Conservation (phyloP, 2,113 vertebrate genomes). For the Daubentonia madagascariensis region DNA sequence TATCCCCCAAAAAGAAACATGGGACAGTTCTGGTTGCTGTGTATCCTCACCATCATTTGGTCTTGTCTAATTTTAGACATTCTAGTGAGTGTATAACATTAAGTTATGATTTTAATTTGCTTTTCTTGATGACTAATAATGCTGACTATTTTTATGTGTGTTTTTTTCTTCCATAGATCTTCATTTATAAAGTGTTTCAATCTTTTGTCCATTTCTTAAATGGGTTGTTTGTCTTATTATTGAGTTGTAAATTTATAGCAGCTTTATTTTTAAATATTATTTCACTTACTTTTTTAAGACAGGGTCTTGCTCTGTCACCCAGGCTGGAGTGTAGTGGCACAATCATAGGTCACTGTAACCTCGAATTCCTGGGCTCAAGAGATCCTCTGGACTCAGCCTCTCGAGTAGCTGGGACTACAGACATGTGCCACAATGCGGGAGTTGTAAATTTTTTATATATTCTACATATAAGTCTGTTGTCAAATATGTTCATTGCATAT, state of each 20-base stretch:
- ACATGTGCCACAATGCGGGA: too few relatives aligned
- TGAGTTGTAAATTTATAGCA: neutral
- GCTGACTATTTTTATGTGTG: neutral
- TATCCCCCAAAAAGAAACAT: neutral
- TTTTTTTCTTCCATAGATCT: neutral
- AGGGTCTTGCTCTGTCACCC: too few relatives aligned
- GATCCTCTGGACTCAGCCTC: too few relatives aligned
- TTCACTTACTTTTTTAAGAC: too few relatives aligned
- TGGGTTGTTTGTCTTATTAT: neutral
- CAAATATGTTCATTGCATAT: neutral
- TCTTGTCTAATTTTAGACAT: neutral
- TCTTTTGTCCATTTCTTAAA: neutral
- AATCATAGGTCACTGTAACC: too few relatives aligned
- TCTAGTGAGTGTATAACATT: neutral
- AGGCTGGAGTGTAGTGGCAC: too few relatives aligned
- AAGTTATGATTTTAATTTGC: neutral
- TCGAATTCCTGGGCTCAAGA: too few relatives aligned
- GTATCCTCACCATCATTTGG: rapidly evolving
- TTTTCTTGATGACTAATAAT: neutral
- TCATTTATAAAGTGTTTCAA: neutral
- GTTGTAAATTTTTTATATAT: neutral
- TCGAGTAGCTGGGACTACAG: too few relatives aligned
- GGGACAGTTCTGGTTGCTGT: neutral
- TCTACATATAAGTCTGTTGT: neutral
- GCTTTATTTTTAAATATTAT: too few relatives aligned